Percentiles rank a stretch among this genome's conserved stretches.
Conservation (phyloP, 2,888 invertebrate species). For the Labia minor region DNA sequence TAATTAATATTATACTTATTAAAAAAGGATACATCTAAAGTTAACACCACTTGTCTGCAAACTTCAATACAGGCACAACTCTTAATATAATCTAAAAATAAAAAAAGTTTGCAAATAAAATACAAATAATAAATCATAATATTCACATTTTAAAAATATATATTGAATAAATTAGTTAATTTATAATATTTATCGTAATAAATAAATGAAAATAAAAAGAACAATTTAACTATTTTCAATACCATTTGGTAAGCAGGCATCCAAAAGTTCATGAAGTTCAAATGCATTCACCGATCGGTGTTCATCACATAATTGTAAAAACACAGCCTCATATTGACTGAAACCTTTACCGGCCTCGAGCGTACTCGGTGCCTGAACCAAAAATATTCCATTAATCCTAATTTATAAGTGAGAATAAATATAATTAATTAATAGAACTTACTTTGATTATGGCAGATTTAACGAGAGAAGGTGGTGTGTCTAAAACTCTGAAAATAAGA, state of each 20-base stretch:
- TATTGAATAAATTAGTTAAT: conserved; percentile 1
- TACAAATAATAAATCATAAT: not conserved
- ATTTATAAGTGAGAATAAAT: no score
- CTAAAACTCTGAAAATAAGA: conserved; percentile 39
- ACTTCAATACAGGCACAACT: conserved; percentile 88
- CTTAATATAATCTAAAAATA: conserved; percentile 69
- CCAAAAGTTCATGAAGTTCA: conserved; percentile 78
- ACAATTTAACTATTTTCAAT: conserved; percentile 25
- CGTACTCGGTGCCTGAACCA: conserved; percentile 46
- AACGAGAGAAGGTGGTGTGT: conserved; percentile 52
- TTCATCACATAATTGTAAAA: conserved; percentile 81
- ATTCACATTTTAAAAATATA: not conserved
- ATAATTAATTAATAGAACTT: conserved; percentile 21
- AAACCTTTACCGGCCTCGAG: conserved; percentile 60
- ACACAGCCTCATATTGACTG: conserved; percentile 79
- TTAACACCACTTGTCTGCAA: conserved; percentile 77
- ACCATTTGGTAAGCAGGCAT: conserved; percentile 80
- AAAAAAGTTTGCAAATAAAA: conserved; percentile 18
- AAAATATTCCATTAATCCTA: conserved; percentile 20
- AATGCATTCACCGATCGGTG: conserved; percentile 83
- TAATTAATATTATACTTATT: no score
- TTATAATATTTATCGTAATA: no score
- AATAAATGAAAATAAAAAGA: no score
- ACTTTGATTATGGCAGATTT: conserved; percentile 63
- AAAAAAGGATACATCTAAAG: conserved; percentile 69